Percentiles rank a stretch among this genome's conserved stretches.
phyloP scores from a whole-genome alignment of 1,140 invertebrate species.

The Diprion similis region DNA sequence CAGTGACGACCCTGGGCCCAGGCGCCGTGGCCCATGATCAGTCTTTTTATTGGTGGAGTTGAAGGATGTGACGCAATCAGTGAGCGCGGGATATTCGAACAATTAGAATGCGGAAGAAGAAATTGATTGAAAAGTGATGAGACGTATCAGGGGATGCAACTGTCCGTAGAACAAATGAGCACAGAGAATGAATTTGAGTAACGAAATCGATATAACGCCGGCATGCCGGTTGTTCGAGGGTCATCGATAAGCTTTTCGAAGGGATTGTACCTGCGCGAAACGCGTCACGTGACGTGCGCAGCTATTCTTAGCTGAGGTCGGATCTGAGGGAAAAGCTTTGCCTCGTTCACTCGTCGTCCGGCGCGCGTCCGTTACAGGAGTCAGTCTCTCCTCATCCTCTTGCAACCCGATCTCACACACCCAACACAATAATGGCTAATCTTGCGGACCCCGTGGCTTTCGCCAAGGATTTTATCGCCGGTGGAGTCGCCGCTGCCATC shows the following conservation, averaged over 20 bases:
- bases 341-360: slow-evolving; percentile 62
- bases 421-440: slow-evolving; percentile 53
- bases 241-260: slow-evolving; percentile 15
- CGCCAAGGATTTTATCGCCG: slow-evolving; percentile 84
- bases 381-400: slow-evolving; percentile 51
- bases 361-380: slow-evolving; percentile 57
- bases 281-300: slow-evolving; percentile 53
- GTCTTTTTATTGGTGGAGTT: slow-evolving; percentile 13
- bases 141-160: not conserved
- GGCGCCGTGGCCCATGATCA: not conserved
- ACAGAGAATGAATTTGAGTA: not conserved
- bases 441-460: slow-evolving; percentile 73
- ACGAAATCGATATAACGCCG: not conserved
- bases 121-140: not conserved
- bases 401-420: slow-evolving; percentile 39
- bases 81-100: not conserved
- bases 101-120: not conserved
- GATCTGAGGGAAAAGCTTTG: slow-evolving; percentile 41
- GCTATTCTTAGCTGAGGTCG: slow-evolving; percentile 58
- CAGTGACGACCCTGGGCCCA: too few relatives aligned
- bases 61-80: slow-evolving; percentile 2
- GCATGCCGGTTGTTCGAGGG: not conserved
- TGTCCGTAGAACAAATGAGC: not conserved
- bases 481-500: slow-evolving; percentile 85
- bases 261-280: slow-evolving; percentile 43